Percentiles rank a stretch among this genome's conserved stretches.
phyloP scores from a whole-genome alignment of 2,113 vertebrate genomes.

The Bubo scandiacus region DNA sequence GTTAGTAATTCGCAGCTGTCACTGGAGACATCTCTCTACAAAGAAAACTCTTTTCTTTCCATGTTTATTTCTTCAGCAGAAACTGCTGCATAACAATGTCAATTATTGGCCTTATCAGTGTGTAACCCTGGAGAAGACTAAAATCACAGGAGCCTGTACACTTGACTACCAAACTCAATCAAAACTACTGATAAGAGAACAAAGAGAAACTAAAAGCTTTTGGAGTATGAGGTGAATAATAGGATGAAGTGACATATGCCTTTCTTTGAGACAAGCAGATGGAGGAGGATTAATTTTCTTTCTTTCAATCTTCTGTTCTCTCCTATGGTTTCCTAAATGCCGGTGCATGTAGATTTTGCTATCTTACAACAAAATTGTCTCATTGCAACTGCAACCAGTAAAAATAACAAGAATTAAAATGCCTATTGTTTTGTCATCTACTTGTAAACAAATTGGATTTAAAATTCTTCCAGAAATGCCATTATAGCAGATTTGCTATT shows the following conservation, averaged over 20 bases:
- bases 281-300: slow-evolving; percentile 30
- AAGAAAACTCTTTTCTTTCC: slow-evolving; percentile 59
- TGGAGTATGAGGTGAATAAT: slow-evolving; percentile 43
- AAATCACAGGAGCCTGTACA: slow-evolving; percentile 60
- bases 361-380: slow-evolving; percentile 21
- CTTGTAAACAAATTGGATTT: slow-evolving; percentile 41
- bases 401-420: slow-evolving; percentile 36
- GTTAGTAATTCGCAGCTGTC: slow-evolving; percentile 65
- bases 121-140: slow-evolving; percentile 64
- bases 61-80: slow-evolving; percentile 57
- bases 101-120: slow-evolving; percentile 70
- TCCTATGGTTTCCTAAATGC: neutral
- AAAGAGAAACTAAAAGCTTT: slow-evolving; percentile 51
- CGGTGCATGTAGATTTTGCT: slow-evolving; percentile 31
- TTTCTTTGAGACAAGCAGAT: slow-evolving; percentile 50
- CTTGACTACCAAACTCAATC: slow-evolving; percentile 72
- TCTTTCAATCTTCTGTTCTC: neutral
- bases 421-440: slow-evolving; percentile 16
- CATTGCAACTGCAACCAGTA: neutral
- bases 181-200: slow-evolving; percentile 56
- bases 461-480: slow-evolving; percentile 8
- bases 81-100: slow-evolving; percentile 53
- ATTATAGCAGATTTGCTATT: neutral
- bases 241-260: slow-evolving; percentile 43
- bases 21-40: slow-evolving; percentile 29